Conservation (phyloP, 2,113 vertebrate genomes). For the Zosterops lateralis region DNA sequence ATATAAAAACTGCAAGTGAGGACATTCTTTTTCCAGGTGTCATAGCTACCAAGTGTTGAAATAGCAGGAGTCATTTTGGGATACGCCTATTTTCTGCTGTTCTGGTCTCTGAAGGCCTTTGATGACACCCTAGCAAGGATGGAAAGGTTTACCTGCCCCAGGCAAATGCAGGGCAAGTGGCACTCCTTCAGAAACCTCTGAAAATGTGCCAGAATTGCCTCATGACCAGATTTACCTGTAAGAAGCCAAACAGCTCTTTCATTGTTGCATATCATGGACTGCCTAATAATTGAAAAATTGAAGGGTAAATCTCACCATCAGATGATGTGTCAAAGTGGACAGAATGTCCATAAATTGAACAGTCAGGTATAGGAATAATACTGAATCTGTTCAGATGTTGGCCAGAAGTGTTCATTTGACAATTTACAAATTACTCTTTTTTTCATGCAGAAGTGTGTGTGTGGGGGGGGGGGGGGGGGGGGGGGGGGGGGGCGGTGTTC, state of each 20-base stretch:
- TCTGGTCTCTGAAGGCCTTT: not conserved
- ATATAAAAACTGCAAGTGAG: constrained; percentile 14
- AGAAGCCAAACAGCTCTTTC: not conserved
- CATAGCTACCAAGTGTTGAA: constrained; percentile 33
- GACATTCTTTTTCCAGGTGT: constrained; percentile 37
- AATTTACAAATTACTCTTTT: not conserved
- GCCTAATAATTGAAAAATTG: not conserved
- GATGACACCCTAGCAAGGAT: constrained; percentile 15
- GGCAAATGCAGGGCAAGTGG: not conserved
- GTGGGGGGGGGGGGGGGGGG: accelerated
- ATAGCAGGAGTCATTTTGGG: not conserved
- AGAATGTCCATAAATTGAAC: not conserved
- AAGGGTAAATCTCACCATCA: not conserved
- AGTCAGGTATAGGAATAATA: not conserved
- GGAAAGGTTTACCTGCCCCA: constrained; percentile 25
- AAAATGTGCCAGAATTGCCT: not conserved
- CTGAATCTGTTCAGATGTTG: not conserved
- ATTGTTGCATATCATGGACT: not conserved
- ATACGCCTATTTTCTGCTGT: not conserved
- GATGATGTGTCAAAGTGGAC: not conserved
- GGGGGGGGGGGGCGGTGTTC: too few species aligned
- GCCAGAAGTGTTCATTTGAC: not conserved
- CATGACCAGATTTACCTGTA: not conserved
- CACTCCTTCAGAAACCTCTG: not conserved
- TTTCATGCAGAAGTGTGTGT: not conserved